phyloP scores from a whole-genome alignment of 1,140 invertebrate genomes.

The Zaprionus vittiger region DNA sequence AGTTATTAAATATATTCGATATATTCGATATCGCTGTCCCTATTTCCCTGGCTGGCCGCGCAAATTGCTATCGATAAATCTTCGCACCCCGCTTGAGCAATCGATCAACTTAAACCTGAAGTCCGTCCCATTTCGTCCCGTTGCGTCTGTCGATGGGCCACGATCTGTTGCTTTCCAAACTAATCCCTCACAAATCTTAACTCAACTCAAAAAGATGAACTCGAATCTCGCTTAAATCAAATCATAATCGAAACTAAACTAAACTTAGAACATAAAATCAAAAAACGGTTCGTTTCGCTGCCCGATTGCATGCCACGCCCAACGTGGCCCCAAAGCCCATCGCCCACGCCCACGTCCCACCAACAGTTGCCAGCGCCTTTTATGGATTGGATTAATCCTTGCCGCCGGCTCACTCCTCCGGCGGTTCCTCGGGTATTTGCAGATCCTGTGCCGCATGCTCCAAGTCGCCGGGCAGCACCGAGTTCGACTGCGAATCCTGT shows the following conservation, averaged over 20 bases:
- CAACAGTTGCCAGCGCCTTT: constrained; percentile 40
- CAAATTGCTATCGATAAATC: neutral
- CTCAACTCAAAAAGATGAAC: constrained; percentile 38
- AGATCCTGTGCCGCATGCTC: constrained; percentile 76
- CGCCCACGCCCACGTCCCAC: constrained; percentile 4
- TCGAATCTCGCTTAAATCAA: constrained; percentile 63
- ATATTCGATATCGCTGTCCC: constrained; percentile 49
- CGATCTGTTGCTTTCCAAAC: constrained; percentile 1
- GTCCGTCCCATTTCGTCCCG: neutral
- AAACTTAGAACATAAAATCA: constrained; percentile 75
- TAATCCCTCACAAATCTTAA: constrained; percentile 16
- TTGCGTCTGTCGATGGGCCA: constrained; percentile 5
- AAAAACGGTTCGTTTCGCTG: constrained; percentile 53
- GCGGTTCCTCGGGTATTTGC: constrained; percentile 81
- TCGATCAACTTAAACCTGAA: constrained; percentile 6
- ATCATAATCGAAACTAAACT: constrained; percentile 72
- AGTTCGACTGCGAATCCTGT: constrained; percentile 73
- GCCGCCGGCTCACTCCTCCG: constrained; percentile 62
- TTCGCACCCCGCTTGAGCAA: neutral
- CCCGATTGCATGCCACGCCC: constrained; percentile 43
- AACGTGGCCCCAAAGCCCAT: constrained; percentile 18
- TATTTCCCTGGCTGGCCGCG: constrained; percentile 2
- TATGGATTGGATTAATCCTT: neutral
- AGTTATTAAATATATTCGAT: constrained; percentile 72
- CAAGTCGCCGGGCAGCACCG: constrained; percentile 48